Base-by-base conservation (phyloP, 2,888 invertebrate genomes). In the Ectropis crepuscularia region DNA sequence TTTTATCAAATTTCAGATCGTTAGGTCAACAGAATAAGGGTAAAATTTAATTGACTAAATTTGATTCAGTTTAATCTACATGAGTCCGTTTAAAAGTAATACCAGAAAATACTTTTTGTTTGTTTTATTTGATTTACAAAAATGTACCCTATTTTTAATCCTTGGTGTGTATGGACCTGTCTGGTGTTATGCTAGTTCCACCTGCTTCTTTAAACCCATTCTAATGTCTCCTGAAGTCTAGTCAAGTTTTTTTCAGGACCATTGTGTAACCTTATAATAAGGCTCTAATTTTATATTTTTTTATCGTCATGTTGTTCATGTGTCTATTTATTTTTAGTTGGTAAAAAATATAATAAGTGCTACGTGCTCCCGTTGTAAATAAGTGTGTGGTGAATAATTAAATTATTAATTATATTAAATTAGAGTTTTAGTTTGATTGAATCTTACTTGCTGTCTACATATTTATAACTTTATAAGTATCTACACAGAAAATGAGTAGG, bases 301-400 rank as follows among this genome's bases (percentile, higher is more conserved):
- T 55, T 50, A 55, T 57, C 16, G 11, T 49, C 43, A 54, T 28
- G 42, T 68, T 68, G 68, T 62, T 46, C 58, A 65, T 67, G 57
- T 72, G 74, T 53, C 74, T 69, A 53, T 65, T 66, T 59, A 68
- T 63, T 68, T 75, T 70, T 79, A 54, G 53, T 53, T 73, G 72
- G 73, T 71, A 73, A 86, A 42, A 86, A 87, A 82, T 88, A 87
- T 87, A 86, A 89, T 89, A 89, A 83, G 88, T 88, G 85, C 87
- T 89, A 89, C 88, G 89, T 87, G 70, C 69, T 79, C 78, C 76
- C 72, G 73, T 79, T 87, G 84, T 88, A 88, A 84, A 86, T 87
- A 86, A 82, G 69, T 74, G 68, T 81, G 79, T 79, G 74, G 77
- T 76, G 59, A 53, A 64, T 45, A 65, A 68, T 63, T 47, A 60